Conservation (phyloP, 2,888 invertebrate species). For the Elaeidobius kamerunicus region DNA sequence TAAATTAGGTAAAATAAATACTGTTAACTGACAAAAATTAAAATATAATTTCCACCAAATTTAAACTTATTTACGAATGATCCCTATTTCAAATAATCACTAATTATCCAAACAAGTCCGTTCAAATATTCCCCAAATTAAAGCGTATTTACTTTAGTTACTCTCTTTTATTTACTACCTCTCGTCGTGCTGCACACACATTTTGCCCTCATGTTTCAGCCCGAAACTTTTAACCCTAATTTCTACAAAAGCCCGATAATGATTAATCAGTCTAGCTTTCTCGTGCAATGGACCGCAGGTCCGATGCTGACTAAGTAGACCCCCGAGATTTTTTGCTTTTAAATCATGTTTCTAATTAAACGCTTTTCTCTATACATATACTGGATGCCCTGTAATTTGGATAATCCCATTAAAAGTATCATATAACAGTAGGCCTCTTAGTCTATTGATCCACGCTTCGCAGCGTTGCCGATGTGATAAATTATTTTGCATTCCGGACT, state of each 20-base stretch:
- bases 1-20: no score
- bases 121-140: not conserved
- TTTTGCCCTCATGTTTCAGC: constrained; percentile 13
- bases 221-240: constrained; percentile 17
- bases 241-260: constrained; percentile 24
- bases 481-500: not conserved
- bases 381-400: constrained; percentile 48
- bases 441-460: constrained; percentile 46
- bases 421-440: constrained; percentile 49
- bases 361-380: constrained; percentile 41
- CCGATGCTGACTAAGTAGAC: constrained; percentile 12
- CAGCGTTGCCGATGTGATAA: constrained; percentile 25
- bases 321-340: constrained; percentile 30
- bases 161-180: not conserved
- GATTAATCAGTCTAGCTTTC: constrained; percentile 21
- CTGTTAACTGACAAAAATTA: no score
- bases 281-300: constrained; percentile 19
- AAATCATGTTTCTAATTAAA: constrained; percentile 43
- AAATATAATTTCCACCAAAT: no score
- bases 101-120: not conserved
- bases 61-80: no score
- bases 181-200: not conserved
- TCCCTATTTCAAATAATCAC: not conserved
- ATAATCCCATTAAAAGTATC: constrained; percentile 52
- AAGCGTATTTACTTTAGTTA: not conserved